Base-by-base conservation (phyloP, 2,888 invertebrate species). In the Archips crataeganus region DNA sequence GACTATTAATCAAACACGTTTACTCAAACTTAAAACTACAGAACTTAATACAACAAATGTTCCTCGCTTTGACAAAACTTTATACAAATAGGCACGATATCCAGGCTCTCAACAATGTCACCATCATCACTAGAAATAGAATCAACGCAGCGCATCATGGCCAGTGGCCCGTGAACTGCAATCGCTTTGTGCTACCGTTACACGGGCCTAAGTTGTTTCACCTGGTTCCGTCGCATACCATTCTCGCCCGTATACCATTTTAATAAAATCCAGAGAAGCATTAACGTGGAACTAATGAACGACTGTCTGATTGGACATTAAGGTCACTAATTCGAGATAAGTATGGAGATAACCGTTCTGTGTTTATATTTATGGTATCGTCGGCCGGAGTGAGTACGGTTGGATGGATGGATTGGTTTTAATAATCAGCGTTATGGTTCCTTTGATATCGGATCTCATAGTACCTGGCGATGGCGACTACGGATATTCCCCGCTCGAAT, bases 101-200 rank as follows among this genome's bases (percentile, higher is more conserved):
- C 68, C 59, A 51, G 34, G 45, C 65, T 65, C 34, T 74, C 32
- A 45, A 71, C 75, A 54, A 9, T 54, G 23, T 23, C 9, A 75
- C 68, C 63, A 70, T 72, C 75, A 23, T 23, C 76, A 75, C 75
- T 71, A 79, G 76, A 57, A 69, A 78, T 79, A 79, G 80, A 80
- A 81, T 81, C 79, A 80, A 81, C 81, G 81, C 82, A 83, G 78
- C 71, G 75, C 76, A 79, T 81, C 85, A 81, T 83, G 79, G 71
- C 77, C 86, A 81, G 79, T 86, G 87, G 83, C 77, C 85, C 84
- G 85, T 85, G 82, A 85, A 84, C 74, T 84, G 86, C 84, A 85
- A 78, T 80, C 72, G 71, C 74, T 72, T 72, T 75, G 80, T 85
- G 70, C 57, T 75, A 80, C 86, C 83, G 85, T 84, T 86, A 84